Percentiles rank a stretch among this genome's conserved stretches.
These are phyloP conservation scores for Arctocebus calabarensis DNA, from an alignment of 2,797 vertebrate species.

Conservation along the genomic window DNA sequence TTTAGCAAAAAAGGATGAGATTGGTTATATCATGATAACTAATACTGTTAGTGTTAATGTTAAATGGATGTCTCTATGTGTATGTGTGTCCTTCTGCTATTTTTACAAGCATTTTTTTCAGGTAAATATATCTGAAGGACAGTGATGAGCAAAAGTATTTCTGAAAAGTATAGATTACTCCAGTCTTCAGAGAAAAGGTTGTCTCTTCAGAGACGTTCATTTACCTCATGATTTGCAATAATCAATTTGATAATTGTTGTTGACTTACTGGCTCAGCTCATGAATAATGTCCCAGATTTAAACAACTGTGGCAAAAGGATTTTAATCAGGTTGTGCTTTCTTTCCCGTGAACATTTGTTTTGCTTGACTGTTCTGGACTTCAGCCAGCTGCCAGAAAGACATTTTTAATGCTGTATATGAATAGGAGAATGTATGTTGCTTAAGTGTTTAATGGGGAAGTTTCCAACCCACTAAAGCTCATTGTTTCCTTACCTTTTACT, in stretches of 20 bases:
- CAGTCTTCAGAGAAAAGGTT: background rate
- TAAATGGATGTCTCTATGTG: background rate
- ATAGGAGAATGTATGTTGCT: background rate
- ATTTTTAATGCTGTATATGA: conserved; percentile 32
- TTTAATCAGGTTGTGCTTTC: conserved; percentile 72
- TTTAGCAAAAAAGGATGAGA: background rate
- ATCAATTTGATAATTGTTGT: conserved; percentile 71
- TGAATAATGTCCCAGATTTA: conserved; percentile 65
- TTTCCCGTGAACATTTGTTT: conserved; percentile 73
- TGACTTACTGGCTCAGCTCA: conserved; percentile 62
- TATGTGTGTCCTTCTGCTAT: background rate
- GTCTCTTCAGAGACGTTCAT: conserved; percentile 46
- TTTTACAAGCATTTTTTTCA: background rate
- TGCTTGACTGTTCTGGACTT: conserved; percentile 74
- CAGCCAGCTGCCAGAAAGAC: conserved; percentile 59
- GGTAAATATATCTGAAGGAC: background rate
- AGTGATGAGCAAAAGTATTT: background rate
- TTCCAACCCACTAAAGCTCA: conserved; percentile 9
- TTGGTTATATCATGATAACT: background rate
- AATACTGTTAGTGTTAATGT: background rate
- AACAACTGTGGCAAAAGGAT: conserved; percentile 59
- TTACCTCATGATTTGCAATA: conserved; percentile 53
- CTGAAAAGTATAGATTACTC: background rate
- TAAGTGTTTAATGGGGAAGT: conserved; percentile 7
- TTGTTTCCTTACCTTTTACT: conserved; percentile 37